Evolutionary conservation across 2,797 vertebrate species (phyloP), one percentile per base, ranked within the genome.

Genomic region (Tokudaia tokunoshimensis): DNA sequence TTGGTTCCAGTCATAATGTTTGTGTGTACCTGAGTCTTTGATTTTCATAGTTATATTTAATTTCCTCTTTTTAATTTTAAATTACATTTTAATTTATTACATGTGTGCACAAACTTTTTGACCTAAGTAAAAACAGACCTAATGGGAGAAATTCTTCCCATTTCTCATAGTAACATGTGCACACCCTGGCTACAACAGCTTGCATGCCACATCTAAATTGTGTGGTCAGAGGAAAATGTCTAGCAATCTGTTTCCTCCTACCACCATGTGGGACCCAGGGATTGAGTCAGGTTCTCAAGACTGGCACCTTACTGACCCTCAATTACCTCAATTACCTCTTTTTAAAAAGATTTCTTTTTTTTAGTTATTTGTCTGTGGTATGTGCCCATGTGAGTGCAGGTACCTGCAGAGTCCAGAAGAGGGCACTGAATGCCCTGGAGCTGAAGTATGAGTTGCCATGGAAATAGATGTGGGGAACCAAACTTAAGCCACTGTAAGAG

Each of bases 41-140:
- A 44, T 24, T 79, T 87, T 20, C 50, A 70, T 47, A 63, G 15
- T 55, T 37, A 15, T 11, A 57, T 88, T 50, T 50, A 70, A 76
- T 87, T 52, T 11, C 15, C n/a, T 82, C 84, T 87, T 89, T 34
- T 44, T 20, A 44, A 4, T 47, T 94, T 76, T 59, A 70, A 72
- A 37, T 72, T 26, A 1, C 13, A 52, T 11, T 72, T 70, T 41
- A 74, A 72, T 72, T 24, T 72, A 52, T 55, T 87, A 7, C 29
- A 37, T 37, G 20, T 70, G n/a, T 72, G 70, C n/a, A 37, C 70
- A 80, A 91, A 41, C 50, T 57, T 93, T 94, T 94, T 97, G 94
- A 96, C 92, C 86, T 94, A 96, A 97, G 96, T 93, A 70, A 96
- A 97, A 97, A 75, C 97, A 98, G 96, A 90, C 80, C 85, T 95